Base-by-base conservation (phyloP, 2,113 vertebrate genomes). In the Sebastes schlegelii region DNA sequence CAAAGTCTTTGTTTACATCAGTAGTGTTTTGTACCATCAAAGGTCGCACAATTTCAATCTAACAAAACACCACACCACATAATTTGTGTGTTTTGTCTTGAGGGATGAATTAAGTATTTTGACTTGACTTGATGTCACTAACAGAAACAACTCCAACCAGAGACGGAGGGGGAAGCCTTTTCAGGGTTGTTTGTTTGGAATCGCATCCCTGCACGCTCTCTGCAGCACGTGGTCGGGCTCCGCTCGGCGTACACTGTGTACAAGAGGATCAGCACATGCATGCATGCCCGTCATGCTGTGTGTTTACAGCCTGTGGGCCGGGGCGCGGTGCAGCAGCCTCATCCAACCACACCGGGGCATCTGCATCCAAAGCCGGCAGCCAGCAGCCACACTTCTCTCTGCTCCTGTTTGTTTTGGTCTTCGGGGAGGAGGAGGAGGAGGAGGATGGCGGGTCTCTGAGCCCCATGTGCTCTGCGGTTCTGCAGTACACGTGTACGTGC, bases 341-440 rank as follows among this genome's bases (percentile, higher is more conserved):
- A 52, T 86, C 57, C 66, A 26, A 54, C 72, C 84, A 42, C 23
- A 62, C 5, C 52, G 51, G 26, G 62, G 70, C 70, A 70, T 85
- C 80, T 74, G 78, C 77, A 23, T 46, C 76, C 65, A 8, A 26
- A 46, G 63, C 78, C 82, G 66, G 54, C 73, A 52, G 62, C 76
- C 80, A 71, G 84, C 70, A 75, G 79, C 74, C 88, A 74, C 76
- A 62, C 76, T 86, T 1, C 61, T 1, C 61, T 77, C 69, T 46
- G 65, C 80, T 64, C 65, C 46, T 60, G 83, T 83, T 92, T 90
- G 85, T 86, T 87, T 91, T 82, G 82, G 74, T 87, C 62, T 40
- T 81, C 4, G 4, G 64, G 58, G 68, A 86, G 52, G 81, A 78
- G 48, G 61, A 63, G 48, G 61, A 63, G 23, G 26, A 26, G 26